These are phyloP conservation scores for Pagrus major DNA, from an alignment of 2,113 vertebrate genomes.

Conservation along the genomic window DNA sequence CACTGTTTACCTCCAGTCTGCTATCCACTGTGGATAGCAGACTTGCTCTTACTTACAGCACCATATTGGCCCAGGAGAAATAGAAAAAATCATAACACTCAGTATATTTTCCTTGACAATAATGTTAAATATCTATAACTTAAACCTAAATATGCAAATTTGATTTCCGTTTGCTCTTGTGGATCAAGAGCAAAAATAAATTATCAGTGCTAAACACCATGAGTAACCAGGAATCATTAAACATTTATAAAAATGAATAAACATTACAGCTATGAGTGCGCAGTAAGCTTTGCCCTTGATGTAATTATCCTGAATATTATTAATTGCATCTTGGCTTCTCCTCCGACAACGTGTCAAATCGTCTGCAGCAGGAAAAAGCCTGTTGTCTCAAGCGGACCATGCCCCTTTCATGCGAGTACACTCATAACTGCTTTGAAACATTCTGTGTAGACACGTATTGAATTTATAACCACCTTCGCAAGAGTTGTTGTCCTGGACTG, in stretches of 20 bases:
- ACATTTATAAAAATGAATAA: not conserved
- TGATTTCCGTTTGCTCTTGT: too few relatives aligned
- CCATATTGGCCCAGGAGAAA: not conserved
- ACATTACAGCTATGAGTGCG: too few relatives aligned
- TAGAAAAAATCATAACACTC: not conserved
- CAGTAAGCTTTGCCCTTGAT: too few relatives aligned
- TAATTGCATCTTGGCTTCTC: not conserved
- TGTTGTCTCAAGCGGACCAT: not conserved
- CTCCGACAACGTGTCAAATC: not conserved
- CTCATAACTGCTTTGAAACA: not conserved
- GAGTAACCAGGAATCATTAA: not conserved
- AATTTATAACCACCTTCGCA: not conserved
- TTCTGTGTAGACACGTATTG: not conserved
- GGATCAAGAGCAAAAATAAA: not conserved
- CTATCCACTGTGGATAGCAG: not conserved
- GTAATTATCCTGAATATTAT: too few relatives aligned
- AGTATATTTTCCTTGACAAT: not conserved
- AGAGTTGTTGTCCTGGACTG: not conserved
- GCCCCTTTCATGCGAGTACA: not conserved
- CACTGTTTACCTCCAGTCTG: constrained; percentile 8
- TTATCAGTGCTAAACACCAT: too few relatives aligned
- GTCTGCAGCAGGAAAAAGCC: not conserved
- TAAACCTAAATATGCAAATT: not conserved
- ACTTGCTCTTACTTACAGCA: not conserved
- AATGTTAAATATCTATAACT: not conserved